Conservation (phyloP, 2,113 vertebrate genomes). For the Rhodinocichla rosea region DNA sequence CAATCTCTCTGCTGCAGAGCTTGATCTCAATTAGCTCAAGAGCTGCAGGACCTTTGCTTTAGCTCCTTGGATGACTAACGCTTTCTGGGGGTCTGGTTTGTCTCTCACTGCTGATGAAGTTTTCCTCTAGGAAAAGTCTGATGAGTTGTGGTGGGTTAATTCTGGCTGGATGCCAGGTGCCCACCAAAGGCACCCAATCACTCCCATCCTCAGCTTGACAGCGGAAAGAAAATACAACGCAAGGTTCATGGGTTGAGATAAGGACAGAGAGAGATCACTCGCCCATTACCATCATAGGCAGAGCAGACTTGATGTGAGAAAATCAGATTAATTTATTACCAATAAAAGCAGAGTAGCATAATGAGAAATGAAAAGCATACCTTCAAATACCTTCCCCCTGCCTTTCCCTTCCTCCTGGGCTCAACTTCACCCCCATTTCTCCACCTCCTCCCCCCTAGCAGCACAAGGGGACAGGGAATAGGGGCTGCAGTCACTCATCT, state of each 20-base stretch:
- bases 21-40: neutral
- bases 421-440: neutral
- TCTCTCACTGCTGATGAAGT: neutral
- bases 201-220: neutral
- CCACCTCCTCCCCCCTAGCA: neutral
- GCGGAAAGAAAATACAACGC: neutral
- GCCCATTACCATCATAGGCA: neutral
- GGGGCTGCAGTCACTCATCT: rapidly evolving
- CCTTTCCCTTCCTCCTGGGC: neutral
- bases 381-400: neutral
- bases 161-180: neutral
- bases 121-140: neutral
- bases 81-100: neutral
- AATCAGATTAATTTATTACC: neutral
- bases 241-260: neutral
- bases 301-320: neutral
- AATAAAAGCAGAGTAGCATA: neutral
- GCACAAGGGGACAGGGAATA: neutral
- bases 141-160: neutral
- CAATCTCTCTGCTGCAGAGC: neutral
- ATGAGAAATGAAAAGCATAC: neutral
- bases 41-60: neutral
- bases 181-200: neutral
- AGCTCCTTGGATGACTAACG: neutral
- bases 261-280: neutral